Evolutionary conservation across 2,113 vertebrate genomes (phyloP), one percentile per base, ranked within the genome.

Genomic region (Hyaena hyaena): DNA sequence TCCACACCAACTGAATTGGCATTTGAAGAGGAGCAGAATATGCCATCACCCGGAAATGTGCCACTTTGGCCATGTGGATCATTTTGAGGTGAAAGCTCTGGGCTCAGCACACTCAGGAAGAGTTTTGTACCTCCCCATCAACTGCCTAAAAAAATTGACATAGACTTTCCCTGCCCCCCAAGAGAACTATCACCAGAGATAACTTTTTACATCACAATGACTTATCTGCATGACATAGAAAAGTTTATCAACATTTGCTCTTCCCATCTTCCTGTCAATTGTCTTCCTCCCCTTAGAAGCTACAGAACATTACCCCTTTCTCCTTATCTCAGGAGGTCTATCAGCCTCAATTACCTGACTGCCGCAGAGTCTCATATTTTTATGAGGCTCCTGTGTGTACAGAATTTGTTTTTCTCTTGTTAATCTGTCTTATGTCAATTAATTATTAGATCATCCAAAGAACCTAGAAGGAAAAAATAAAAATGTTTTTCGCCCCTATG

Each of bases 11-110:
- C 55, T 63, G 82, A 77, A 83, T 3, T 48, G n/a, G 23, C 55
- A 94, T 73, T 11, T 33, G 43, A n/a, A 3, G 61, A 24, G 15
- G 23, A 19, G 7, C 7, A 66, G 39, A 68, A 80, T 15, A 17
- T 7, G 10, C 23, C 1, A 1, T 23, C 33, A 1, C 43, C 33
- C 6, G 0, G 23, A 31, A 39, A 39, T 7, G 14, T 7, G 33
- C 16, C 24, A 43, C 45, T 53, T 53, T 39, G 45, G 33, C 10
- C 23, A 7, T 7, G 14, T 35, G 43, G 73, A 28, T 53, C 28
- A 12, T 11, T 65, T 79, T 1, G 4, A 28, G 45, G 15, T 28
- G 63, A 90, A 66, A 61, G 39, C 24, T 26, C 12, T 2, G 21
- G 43, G 43, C 58, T n/a, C 58, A 28, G 39, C 12, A 11, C 31